Base-by-base conservation (phyloP, 1,140 invertebrate species). In the Drosophila ficusphila region DNA sequence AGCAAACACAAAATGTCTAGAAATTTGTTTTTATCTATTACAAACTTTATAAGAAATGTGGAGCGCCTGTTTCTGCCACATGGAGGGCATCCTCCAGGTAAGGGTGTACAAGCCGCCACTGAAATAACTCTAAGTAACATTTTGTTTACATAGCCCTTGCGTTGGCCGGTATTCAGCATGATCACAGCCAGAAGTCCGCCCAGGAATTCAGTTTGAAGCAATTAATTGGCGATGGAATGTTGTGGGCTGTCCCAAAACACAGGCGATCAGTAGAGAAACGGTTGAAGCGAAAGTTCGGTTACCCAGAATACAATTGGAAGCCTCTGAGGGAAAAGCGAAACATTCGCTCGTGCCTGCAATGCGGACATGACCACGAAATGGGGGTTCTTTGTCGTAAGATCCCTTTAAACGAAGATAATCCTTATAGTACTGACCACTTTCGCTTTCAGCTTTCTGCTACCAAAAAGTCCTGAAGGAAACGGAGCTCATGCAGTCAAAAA, bases 201-300 rank as follows among this genome's bases (percentile, higher is more conserved):
- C 56, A 29, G 79, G 90, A 46, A 21, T 91, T 92, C 76, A 93
- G 92, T 19, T 41, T 96, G 3, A 94, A 94, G 78, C 93, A 95
- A 61, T 90, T 96, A 9, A 83, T 95, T 12, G 94, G 93, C 3
- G 93, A 96, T 93, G 95, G 95, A n/a, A 93, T 97, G 88, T 78
- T 98, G 12, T 96, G 94, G 93, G 97, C 94, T 58, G 96, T 96
- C 2, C 97, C 97, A 0, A 96, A 95, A 81, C 93, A 93, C 47
- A 92, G 97, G 85, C 92, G 96, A 74, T 94, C 95, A 1, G 54
- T 97, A 29, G 97, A 98, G 85, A 95, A 93, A 91, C 93, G 96
- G 57, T 89, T 92, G 69, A 95, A 93, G 39, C 92, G 96, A 53
- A 97, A 94, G 92, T 97, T 94, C 91, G 96, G 95, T 5, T 75